phyloP scores from a whole-genome alignment of 1,140 invertebrate species.

The Trichonephila inaurata region DNA sequence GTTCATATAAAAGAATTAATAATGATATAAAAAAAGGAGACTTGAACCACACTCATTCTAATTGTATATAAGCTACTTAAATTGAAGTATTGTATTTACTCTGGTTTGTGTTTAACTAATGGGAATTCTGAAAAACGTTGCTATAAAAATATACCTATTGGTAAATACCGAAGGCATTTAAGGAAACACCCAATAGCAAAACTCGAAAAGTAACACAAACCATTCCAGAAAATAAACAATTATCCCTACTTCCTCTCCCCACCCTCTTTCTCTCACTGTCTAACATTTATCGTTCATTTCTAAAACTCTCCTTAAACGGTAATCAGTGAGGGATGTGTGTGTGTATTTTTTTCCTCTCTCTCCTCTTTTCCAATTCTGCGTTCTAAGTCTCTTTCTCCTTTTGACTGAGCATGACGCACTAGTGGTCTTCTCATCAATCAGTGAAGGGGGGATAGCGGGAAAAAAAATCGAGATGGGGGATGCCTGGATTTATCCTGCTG shows the following conservation, averaged over 20 bases:
- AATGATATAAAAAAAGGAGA: no score
- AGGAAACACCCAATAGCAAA: neutral
- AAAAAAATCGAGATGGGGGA: slow-evolving; percentile 65
- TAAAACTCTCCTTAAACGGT: slow-evolving; percentile 75
- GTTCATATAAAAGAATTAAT: no score
- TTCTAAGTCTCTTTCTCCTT: slow-evolving; percentile 41
- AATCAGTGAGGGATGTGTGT: slow-evolving; percentile 57
- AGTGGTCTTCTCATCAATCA: slow-evolving; percentile 74
- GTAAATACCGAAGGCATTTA: neutral
- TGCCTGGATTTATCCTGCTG: slow-evolving; percentile 60
- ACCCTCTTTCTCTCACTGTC: slow-evolving; percentile 14
- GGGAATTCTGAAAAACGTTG: no score
- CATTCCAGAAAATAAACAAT: slow-evolving; percentile 26
- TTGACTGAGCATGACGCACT: slow-evolving; percentile 67
- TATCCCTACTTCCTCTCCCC: slow-evolving; percentile 17
- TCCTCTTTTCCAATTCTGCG: slow-evolving; percentile 49
- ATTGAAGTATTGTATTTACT: no score
- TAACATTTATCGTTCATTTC: slow-evolving; percentile 74
- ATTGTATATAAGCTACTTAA: no score
- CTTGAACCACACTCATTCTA: no score
- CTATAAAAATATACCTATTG: no score
- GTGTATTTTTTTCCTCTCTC: neutral
- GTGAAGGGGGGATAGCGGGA: slow-evolving; percentile 29
- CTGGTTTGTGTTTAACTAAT: no score
- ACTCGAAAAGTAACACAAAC: neutral